Evolutionary conservation across 2,797 vertebrate species (phyloP), one percentile per base, ranked within the genome.

Genomic region (Ispidina picta): DNA sequence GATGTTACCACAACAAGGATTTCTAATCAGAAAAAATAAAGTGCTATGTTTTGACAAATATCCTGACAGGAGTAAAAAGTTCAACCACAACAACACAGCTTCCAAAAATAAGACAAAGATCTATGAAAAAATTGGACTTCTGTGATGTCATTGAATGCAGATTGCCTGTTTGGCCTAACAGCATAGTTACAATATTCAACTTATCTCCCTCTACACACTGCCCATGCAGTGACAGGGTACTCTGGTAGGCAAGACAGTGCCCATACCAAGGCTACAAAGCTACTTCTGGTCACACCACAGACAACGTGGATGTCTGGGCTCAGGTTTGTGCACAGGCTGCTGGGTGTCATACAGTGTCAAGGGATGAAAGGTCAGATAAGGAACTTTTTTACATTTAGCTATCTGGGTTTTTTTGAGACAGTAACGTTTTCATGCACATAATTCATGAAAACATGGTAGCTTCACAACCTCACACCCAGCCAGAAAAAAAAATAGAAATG

Each of bases 351-450:
- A 14, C 26, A 3, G 21, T 89, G 70, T 90, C 89, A 33, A 33
- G 33, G 33, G 33, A 33, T 33, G 33, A 33, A 95, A 69, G 81
- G 89, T 95, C 86, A 92, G 96, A 95, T 96, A 69, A 54, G 29
- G 68, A 21, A 73, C 29, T 68, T 86, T 94, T 93, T 94, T 56
- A 89, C 15, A 72, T 83, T 83, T 60, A 58, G 84, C 46, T 79
- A 3, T 4, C 26, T 82, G 23, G 35, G 35, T 68, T 80, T 85
- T 51, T 16, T 68, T 88, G 72, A 62, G 66, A 33, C 2, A 3
- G 14, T 80, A 94, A 88, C 77, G 52, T 80, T 90, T 91, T 70
- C 13, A 29, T 69, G 46, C 10, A 76, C 18, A 64, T 64, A 48
- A 77, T 51, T 49, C 39, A 83, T 80, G 87, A 39, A 39, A 39